phyloP scores from a whole-genome alignment of 2,888 invertebrate species.

The Petrophora chlorosata region DNA sequence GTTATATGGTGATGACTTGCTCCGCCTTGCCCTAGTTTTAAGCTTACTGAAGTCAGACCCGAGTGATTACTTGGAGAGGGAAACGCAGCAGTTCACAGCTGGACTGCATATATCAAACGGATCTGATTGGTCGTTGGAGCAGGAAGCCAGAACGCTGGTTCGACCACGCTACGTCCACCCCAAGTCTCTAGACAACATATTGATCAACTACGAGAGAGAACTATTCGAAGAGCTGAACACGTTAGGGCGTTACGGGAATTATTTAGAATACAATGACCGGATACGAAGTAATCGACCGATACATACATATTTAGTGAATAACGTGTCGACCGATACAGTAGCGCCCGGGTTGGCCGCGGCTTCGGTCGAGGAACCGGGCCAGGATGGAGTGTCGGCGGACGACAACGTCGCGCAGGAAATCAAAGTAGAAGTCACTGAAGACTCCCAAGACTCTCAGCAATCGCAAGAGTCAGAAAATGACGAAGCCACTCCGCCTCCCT shows the following conservation, averaged over 20 bases:
- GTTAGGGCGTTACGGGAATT: slow-evolving; percentile 80
- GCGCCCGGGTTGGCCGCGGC: slow-evolving; percentile 62
- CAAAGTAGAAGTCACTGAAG: slow-evolving; percentile 61
- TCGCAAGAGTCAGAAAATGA: slow-evolving; percentile 47
- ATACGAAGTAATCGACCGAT: slow-evolving; percentile 68
- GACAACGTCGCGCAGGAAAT: slow-evolving; percentile 78
- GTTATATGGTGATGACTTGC: slow-evolving; percentile 90
- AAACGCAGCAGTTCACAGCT: slow-evolving; percentile 77
- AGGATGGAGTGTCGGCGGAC: slow-evolving; percentile 71
- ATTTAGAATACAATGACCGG: slow-evolving; percentile 72
- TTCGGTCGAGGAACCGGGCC: slow-evolving; percentile 52
- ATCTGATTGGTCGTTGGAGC: slow-evolving; percentile 86
- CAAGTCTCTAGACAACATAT: slow-evolving; percentile 87
- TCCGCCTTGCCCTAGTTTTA: slow-evolving; percentile 91
- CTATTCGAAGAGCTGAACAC: slow-evolving; percentile 89
- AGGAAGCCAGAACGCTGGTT: slow-evolving; percentile 81
- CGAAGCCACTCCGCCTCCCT: slow-evolving; percentile 4
- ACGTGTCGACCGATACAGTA: slow-evolving; percentile 76
- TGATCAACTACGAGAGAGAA: slow-evolving; percentile 88
- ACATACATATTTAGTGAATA: slow-evolving; percentile 79
- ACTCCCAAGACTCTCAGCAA: slow-evolving; percentile 39
- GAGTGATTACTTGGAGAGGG: slow-evolving; percentile 86
- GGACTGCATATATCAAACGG: slow-evolving; percentile 86
- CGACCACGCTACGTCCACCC: slow-evolving; percentile 87
- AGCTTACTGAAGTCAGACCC: slow-evolving; percentile 91